Conservation (phyloP, 2,888 invertebrate genomes). For the Osedax fenrisi region DNA sequence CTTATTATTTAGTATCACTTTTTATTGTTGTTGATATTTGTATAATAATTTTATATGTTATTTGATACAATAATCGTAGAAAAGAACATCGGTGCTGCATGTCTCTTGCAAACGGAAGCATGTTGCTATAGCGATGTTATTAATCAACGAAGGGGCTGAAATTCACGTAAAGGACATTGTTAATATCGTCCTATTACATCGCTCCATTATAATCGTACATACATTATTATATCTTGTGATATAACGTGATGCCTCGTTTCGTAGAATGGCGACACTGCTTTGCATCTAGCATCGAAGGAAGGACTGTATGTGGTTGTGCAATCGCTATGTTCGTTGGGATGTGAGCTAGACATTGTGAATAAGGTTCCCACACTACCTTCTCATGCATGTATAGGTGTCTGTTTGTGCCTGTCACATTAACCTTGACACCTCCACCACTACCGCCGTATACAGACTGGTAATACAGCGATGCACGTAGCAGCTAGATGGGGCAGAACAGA, state of each 20-base stretch:
- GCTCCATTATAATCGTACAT: too few species aligned
- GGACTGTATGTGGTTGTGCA: slow-evolving; percentile 52
- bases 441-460: slow-evolving; percentile 34
- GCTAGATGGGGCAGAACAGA: slow-evolving; percentile 63
- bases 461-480: slow-evolving; percentile 61
- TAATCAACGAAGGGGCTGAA: slow-evolving; percentile 58
- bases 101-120: slow-evolving; percentile 56
- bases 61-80: too few species aligned
- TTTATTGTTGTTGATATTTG: not conserved
- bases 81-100: slow-evolving; percentile 52
- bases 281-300: slow-evolving; percentile 57
- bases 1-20: not conserved
- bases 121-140: slow-evolving; percentile 55
- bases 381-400: not conserved
- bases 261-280: slow-evolving; percentile 56
- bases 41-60: too few species aligned
- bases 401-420: slow-evolving; percentile 10
- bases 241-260: not conserved
- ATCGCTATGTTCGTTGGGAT: slow-evolving; percentile 50
- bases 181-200: not conserved
- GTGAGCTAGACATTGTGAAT: slow-evolving; percentile 51
- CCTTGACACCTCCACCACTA: not conserved
- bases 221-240: too few species aligned
- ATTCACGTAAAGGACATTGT: slow-evolving; percentile 53
- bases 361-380: slow-evolving; percentile 47